A percentile compares a stretch with the other conserved stretches of the same genome.
phyloP scores from a whole-genome alignment of 2,797 vertebrate species.

The Hypotaenidia philippensis region DNA sequence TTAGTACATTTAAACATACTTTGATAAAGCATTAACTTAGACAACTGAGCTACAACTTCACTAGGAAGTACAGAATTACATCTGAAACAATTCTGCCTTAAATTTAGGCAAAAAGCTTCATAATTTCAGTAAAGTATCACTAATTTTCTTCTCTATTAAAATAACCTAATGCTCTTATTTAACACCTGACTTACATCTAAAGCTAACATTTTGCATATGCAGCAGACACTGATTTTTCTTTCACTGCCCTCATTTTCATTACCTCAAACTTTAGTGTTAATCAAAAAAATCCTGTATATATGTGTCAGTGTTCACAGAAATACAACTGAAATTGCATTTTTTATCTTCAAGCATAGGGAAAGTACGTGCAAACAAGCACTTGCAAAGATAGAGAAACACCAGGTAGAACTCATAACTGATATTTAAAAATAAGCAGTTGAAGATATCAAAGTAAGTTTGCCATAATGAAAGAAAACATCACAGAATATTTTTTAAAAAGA shows the following conservation, averaged over 20 bases:
- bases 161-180: not conserved
- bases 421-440: not conserved
- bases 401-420: not conserved
- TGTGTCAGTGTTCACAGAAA: not conserved
- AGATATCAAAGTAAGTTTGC: not conserved
- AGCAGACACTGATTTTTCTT: not conserved
- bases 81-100: not conserved
- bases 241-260: not conserved
- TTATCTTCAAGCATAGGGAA: not conserved
- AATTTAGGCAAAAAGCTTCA: not conserved
- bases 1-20: not conserved
- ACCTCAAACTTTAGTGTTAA: not conserved
- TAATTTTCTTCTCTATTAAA: not conserved
- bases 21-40: not conserved
- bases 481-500: fast-evolving
- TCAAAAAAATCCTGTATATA: not conserved
- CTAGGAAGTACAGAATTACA: not conserved
- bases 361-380: not conserved
- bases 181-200: not conserved
- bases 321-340: not conserved
- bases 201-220: not conserved
- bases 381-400: not conserved
- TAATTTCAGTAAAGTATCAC: not conserved
- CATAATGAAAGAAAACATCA: not conserved
- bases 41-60: not conserved